Evolutionary conservation across 2,797 vertebrate species (phyloP).

Genomic region (Epinephelus awoara): DNA sequence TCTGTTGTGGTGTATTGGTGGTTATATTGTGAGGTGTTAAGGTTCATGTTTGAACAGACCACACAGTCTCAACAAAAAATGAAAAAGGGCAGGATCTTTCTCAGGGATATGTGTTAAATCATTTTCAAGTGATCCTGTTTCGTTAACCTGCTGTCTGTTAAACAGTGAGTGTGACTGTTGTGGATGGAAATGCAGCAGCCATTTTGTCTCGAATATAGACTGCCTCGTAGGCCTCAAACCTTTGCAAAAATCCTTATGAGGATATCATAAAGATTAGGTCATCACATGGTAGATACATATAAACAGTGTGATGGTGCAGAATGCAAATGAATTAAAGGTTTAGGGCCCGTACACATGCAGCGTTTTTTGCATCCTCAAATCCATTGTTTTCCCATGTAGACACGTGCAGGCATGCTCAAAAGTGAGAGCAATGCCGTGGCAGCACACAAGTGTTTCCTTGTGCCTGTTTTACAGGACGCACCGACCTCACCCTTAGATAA

Average conservation of each 20-base stretch:
- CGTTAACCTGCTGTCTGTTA: neutral
- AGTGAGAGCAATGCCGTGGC: no score
- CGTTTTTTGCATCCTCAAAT: no score
- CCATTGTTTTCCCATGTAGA: no score
- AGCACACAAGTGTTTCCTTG: no score
- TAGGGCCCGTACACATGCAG: neutral
- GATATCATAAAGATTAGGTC: neutral
- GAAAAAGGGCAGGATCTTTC: neutral
- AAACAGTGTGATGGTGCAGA: neutral
- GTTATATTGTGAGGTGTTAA: neutral
- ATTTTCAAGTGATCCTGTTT: neutral
- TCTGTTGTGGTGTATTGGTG: neutral
- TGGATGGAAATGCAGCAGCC: neutral
- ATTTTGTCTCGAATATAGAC: slow-evolving; percentile 1
- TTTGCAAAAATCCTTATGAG: neutral
- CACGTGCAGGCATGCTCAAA: no score
- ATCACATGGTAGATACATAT: neutral
- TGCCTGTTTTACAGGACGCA: no score
- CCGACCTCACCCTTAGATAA: no score
- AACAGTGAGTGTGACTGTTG: neutral
- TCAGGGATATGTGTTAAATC: neutral
- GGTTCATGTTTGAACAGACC: neutral
- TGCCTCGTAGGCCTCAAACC: neutral
- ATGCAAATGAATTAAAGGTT: neutral
- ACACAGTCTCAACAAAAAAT: neutral